Evolutionary conservation across 2,888 invertebrate genomes (phyloP).

Genomic region (Halictus quadricinctus): DNA sequence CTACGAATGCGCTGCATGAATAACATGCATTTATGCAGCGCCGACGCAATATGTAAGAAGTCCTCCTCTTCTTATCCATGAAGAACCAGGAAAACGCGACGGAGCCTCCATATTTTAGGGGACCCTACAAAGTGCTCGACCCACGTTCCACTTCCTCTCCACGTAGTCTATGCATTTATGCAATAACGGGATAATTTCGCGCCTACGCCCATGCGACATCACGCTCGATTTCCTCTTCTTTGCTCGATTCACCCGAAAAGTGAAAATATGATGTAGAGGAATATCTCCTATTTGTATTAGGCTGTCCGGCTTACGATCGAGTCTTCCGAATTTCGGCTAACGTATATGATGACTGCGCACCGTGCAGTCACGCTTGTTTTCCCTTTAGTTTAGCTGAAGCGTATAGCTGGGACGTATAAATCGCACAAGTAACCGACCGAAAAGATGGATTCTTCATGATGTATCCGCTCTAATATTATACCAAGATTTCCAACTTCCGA

Average conservation of each 20-base stretch:
- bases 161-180: constrained; percentile 77
- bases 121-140: constrained; percentile 71
- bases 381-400: neutral
- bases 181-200: constrained; percentile 77
- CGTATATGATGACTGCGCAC: neutral
- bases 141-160: constrained; percentile 59
- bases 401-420: neutral
- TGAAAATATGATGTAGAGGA: constrained; percentile 26
- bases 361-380: neutral
- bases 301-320: neutral
- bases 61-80: constrained; percentile 72
- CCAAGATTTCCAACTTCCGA: constrained; percentile 69
- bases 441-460: neutral
- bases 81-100: constrained; percentile 68
- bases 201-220: constrained; percentile 69
- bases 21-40: constrained; percentile 79
- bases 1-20: constrained; percentile 74
- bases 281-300: neutral
- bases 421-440: neutral
- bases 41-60: constrained; percentile 77
- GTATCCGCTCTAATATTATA: constrained; percentile 10
- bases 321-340: neutral
- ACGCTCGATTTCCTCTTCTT: constrained; percentile 69
- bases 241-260: constrained; percentile 44
- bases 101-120: constrained; percentile 74